Percentiles rank a stretch among this genome's conserved stretches.
These are phyloP conservation scores for Poecilia wingei DNA, from an alignment of 2,797 vertebrate species.

Conservation along the genomic window DNA sequence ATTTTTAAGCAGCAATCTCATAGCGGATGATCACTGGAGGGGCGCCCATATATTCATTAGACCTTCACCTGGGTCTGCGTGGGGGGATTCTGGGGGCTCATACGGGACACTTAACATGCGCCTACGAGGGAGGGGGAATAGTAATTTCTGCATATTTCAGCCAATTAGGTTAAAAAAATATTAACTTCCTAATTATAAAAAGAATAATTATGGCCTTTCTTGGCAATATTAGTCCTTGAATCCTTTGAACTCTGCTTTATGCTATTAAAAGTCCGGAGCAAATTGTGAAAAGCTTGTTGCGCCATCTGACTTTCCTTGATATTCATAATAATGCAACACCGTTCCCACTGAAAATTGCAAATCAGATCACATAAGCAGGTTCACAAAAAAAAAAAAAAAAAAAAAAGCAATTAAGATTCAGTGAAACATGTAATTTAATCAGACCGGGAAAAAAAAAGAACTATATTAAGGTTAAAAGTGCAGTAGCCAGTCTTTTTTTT, in stretches of 20 bases:
- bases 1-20: slow-evolving; percentile 70
- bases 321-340: slow-evolving; percentile 67
- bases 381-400: slow-evolving; percentile 49
- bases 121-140: not conserved
- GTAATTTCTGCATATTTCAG: slow-evolving; percentile 5
- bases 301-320: slow-evolving; percentile 66
- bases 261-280: slow-evolving; percentile 55
- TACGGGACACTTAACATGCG: not conserved
- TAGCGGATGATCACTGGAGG: slow-evolving; percentile 63
- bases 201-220: slow-evolving; percentile 46
- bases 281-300: slow-evolving; percentile 54
- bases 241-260: slow-evolving; percentile 50
- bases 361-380: slow-evolving; percentile 84
- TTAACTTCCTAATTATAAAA: slow-evolving; percentile 36
- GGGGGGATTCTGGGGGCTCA: not conserved
- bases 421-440: slow-evolving; percentile 91
- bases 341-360: slow-evolving; percentile 81
- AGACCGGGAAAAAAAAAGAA: slow-evolving; percentile 74
- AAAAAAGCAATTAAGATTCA: slow-evolving; percentile 89
- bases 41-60: slow-evolving; percentile 43
- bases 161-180: slow-evolving; percentile 20
- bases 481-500: slow-evolving; percentile 52
- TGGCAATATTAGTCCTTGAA: slow-evolving; percentile 52
- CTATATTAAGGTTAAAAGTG: slow-evolving; percentile 79
- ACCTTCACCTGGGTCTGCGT: slow-evolving; percentile 43